Base-by-base conservation (phyloP, 1,140 invertebrate species). In the Holcopasites calliopsidis region DNA sequence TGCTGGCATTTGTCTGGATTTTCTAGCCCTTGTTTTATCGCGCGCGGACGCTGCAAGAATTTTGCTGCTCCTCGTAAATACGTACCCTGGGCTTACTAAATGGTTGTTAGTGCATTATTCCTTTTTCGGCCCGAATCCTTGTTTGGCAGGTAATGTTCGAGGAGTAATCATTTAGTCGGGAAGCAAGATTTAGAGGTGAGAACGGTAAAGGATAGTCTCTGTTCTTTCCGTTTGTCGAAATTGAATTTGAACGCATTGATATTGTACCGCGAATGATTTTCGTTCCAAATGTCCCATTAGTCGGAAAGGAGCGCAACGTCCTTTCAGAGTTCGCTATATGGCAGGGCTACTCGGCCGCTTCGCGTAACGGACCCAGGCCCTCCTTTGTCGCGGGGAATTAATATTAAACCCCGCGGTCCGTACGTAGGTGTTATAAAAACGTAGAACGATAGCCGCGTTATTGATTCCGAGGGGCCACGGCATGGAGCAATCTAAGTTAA, bases 381-480 rank as follows among this genome's bases (percentile, higher is more conserved):
- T 40, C 61, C 28, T 58, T 75, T 58, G 38, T 66, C 31, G 31
- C 13, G 1, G 0, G 42, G 81, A 82, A 77, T 81, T 82, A 72
- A 81, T 82, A 61, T 72, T 52, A 73, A 68, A 66, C 5, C 18
- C 38, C 38, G 23, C 31, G 66, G 72, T 76, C 61, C 38, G 66
- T 57, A 66, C 49, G 44, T 38, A 60, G 18, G 42, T 13, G 28
- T 58, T 76, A 80, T 64, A 72, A 72, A 72, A 82, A 64, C 47
- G 69, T 65, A 52, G 57, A 54, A 23, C 42, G 50, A 11, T 60
- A 49, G 35, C 28, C 35, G 52, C 57, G 40, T 38, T 38, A 82
- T 83, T 76, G 79, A 83, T 83, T 35, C 70, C 47, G 26, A 40
- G 33, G 35, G 47, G 28, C 44, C n/a, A n/a, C 44, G 42, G 40